A percentile compares a stretch with the other conserved stretches of the same genome.
These are phyloP conservation scores for Diloba caeruleocephala DNA, from an alignment of 2,888 invertebrate species.

Conservation along the genomic window DNA sequence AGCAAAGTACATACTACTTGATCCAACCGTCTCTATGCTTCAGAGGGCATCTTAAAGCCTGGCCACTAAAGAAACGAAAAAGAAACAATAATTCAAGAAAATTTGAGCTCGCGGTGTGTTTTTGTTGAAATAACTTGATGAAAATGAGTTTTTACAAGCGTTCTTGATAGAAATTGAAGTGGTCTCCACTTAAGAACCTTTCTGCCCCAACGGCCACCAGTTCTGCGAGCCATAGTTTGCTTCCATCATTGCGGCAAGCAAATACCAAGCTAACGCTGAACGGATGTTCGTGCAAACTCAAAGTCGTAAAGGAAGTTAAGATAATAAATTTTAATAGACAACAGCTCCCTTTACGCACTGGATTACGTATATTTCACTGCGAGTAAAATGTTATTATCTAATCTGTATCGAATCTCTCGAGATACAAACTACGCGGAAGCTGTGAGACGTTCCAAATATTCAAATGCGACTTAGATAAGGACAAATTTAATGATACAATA, in stretches of 20 bases:
- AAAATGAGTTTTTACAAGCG: too few species aligned
- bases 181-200: too few species aligned
- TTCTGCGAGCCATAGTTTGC: background rate
- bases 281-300: conserved; percentile 46
- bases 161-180: too few species aligned
- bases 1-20: too few species aligned
- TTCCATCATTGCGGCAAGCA: conserved; percentile 3
- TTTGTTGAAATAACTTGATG: too few species aligned
- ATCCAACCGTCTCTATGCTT: too few species aligned
- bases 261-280: conserved; percentile 10
- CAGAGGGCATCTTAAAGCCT: too few species aligned
- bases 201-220: too few species aligned
- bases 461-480: conserved; percentile 66
- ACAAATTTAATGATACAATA: conserved; percentile 62
- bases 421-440: conserved; percentile 60
- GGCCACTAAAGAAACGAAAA: too few species aligned
- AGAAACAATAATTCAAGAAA: too few species aligned
- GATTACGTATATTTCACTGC: conserved; percentile 58
- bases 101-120: too few species aligned
- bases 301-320: conserved; percentile 38
- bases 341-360: conserved; percentile 53
- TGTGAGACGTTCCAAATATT: conserved; percentile 62
- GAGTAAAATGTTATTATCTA: conserved; percentile 52
- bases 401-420: conserved; percentile 56
- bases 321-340: conserved; percentile 56